Evolutionary conservation across 1,140 invertebrate species (phyloP).

Genomic region (Metopolophium dirhodum): DNA sequence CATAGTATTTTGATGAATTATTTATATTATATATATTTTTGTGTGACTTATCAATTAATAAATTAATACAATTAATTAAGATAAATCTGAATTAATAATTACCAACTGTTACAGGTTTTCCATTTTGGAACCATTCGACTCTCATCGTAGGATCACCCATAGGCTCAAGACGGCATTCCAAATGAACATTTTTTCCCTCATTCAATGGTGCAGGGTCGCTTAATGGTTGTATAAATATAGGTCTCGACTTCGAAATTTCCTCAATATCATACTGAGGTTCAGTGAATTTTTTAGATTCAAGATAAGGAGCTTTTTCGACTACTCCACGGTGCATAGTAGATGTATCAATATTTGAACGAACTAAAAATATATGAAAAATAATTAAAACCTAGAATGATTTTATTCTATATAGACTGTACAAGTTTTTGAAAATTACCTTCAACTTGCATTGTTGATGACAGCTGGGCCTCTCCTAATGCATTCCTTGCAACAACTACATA

Average conservation of each 20-base stretch:
- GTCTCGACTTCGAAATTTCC: conserved; percentile 92
- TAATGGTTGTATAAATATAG: conserved; percentile 85
- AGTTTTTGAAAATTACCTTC: conserved; percentile 74
- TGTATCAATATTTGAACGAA: conserved; percentile 84
- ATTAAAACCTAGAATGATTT: background rate
- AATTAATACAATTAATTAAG: background rate
- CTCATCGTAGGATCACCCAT: conserved; percentile 95
- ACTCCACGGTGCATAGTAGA: conserved; percentile 83
- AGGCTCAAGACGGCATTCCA: conserved; percentile 88
- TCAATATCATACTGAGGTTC: conserved; percentile 89
- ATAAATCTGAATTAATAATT: conserved; percentile 55
- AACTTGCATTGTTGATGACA: conserved; percentile 82
- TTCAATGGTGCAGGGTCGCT: conserved; percentile 81
- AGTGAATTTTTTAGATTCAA: conserved; percentile 85
- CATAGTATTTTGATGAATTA: conserved; percentile 29
- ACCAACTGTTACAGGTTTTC: conserved; percentile 83
- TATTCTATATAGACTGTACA: background rate
- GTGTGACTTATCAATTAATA: background rate
- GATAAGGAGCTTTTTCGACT: conserved; percentile 84
- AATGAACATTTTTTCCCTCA: conserved; percentile 90
- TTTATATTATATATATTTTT: background rate
- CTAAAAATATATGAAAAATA: conserved; percentile 63
- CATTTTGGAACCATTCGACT: conserved; percentile 95
- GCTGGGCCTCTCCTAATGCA: conserved; percentile 81
- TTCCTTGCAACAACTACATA: conserved; percentile 91